A percentile compares a stretch with the other conserved stretches of the same genome.
Evolutionary conservation across 2,888 invertebrate genomes (phyloP).

Genomic region (Serrognathus titanus): DNA sequence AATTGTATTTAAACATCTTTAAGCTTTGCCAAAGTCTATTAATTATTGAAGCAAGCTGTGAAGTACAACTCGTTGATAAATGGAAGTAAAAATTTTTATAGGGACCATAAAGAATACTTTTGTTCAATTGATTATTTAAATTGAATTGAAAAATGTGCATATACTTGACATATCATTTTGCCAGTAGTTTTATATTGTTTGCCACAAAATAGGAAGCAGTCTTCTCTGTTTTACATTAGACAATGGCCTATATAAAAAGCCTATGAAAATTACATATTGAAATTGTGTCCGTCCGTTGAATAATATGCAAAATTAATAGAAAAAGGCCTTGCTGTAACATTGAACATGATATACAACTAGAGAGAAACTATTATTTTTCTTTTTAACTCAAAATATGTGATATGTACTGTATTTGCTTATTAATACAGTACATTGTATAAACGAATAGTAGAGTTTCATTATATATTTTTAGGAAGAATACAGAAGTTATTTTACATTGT

Average conservation of each 20-base stretch:
- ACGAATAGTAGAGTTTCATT: conserved; percentile 23
- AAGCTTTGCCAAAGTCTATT: too few relatives aligned
- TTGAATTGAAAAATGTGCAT: too few relatives aligned
- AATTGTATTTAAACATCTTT: too few relatives aligned
- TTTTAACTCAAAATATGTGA: conserved; percentile 36
- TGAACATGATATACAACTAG: conserved; percentile 8
- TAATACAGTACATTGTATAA: conserved; percentile 29
- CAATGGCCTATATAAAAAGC: not conserved
- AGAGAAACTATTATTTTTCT: not conserved
- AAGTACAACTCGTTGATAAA: too few relatives aligned
- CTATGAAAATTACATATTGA: not conserved
- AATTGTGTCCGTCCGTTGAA: not conserved
- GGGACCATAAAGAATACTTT: too few relatives aligned
- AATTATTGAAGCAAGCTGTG: too few relatives aligned
- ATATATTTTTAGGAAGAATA: conserved; percentile 6
- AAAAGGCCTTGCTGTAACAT: not conserved
- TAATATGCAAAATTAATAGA: not conserved
- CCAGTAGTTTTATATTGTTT: too few relatives aligned
- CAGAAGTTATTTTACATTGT: not conserved
- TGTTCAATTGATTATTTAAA: too few relatives aligned
- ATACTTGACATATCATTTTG: too few relatives aligned
- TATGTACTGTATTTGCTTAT: conserved; percentile 31
- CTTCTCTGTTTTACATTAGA: not conserved
- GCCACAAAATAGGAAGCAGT: not conserved
- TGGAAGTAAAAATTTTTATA: too few relatives aligned